Evolutionary conservation across 2,888 invertebrate species (phyloP).

Genomic region (Tachina lurida): DNA sequence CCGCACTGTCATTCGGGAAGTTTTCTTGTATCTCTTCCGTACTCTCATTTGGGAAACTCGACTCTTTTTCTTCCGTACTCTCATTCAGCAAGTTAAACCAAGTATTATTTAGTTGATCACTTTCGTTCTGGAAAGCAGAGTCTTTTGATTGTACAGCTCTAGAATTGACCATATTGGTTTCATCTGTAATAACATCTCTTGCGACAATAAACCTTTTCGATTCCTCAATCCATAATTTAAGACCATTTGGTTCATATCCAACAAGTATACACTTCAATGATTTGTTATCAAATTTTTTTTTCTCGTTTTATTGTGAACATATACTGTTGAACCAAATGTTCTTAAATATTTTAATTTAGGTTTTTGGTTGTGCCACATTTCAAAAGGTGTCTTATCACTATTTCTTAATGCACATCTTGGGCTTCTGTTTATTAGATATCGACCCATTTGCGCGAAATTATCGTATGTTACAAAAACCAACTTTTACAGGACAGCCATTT

Average conservation of each 20-base stretch:
- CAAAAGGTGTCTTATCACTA: background rate
- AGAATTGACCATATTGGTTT: conserved; percentile 51
- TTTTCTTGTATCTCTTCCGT: background rate
- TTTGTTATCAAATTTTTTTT: conserved; percentile 72
- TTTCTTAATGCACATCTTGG: background rate
- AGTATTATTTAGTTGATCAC: too few species aligned
- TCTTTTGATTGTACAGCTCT: background rate
- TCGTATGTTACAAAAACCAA: too few species aligned
- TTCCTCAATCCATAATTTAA: conserved; percentile 70
- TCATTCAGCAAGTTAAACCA: too few species aligned
- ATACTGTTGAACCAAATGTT: conserved; percentile 70
- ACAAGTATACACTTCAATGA: conserved; percentile 68
- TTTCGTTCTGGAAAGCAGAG: too few species aligned
- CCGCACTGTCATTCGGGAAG: background rate
- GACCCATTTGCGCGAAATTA: too few species aligned
- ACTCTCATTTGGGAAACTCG: background rate
- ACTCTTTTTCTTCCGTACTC: background rate
- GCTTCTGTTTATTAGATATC: conserved; percentile 19
- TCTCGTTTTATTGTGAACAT: conserved; percentile 64
- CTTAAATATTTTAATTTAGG: conserved; percentile 68
- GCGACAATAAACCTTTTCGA: conserved; percentile 59
- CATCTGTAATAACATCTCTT: conserved; percentile 72
- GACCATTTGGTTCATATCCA: conserved; percentile 68
- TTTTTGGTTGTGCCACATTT: conserved; percentile 73
- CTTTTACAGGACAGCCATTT: too few species aligned